Evolutionary conservation across 2,113 vertebrate species (phyloP).

Genomic region (Oplegnathus fasciatus): DNA sequence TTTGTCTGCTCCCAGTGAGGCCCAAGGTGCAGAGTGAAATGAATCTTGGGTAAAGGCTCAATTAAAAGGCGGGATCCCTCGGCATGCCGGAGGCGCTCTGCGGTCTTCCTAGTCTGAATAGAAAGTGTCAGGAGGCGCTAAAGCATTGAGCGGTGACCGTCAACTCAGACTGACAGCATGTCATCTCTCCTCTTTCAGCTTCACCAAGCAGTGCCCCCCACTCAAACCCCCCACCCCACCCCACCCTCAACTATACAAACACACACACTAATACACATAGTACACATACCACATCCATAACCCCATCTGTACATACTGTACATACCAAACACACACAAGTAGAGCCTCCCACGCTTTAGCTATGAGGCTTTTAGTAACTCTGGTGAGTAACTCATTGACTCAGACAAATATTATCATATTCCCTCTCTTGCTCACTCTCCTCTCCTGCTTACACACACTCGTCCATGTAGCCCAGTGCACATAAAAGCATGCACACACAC

Average conservation of each 20-base stretch:
- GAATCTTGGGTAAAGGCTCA: slow-evolving; percentile 79
- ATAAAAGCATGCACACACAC: slow-evolving; percentile 25
- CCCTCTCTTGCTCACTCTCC: slow-evolving; percentile 37
- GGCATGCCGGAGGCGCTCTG: slow-evolving; percentile 66
- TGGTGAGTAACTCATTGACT: slow-evolving; percentile 69
- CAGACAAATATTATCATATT: slow-evolving; percentile 64
- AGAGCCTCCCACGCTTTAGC: slow-evolving; percentile 52
- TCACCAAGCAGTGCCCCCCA: slow-evolving; percentile 70
- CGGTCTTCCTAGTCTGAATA: slow-evolving; percentile 64
- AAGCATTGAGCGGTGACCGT: slow-evolving; percentile 77
- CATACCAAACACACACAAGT: slow-evolving; percentile 64
- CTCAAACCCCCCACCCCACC: slow-evolving; percentile 28
- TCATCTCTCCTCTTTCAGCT: slow-evolving; percentile 82
- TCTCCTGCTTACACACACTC: slow-evolving; percentile 30
- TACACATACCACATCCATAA: slow-evolving; percentile 33
- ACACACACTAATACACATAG: slow-evolving; percentile 31
- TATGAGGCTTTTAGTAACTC: slow-evolving; percentile 55
- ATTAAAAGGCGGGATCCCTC: slow-evolving; percentile 75
- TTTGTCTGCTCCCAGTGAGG: slow-evolving; percentile 66
- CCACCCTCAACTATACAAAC: slow-evolving; percentile 46
- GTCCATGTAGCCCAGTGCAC: slow-evolving; percentile 7
- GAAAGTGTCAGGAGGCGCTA: slow-evolving; percentile 77
- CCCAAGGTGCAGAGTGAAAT: slow-evolving; percentile 71
- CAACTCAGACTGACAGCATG: slow-evolving; percentile 81
- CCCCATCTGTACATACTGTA: slow-evolving; percentile 60